These are phyloP conservation scores for Popillia japonica DNA, from an alignment of 1,140 invertebrate genomes.

Conservation along the genomic window DNA sequence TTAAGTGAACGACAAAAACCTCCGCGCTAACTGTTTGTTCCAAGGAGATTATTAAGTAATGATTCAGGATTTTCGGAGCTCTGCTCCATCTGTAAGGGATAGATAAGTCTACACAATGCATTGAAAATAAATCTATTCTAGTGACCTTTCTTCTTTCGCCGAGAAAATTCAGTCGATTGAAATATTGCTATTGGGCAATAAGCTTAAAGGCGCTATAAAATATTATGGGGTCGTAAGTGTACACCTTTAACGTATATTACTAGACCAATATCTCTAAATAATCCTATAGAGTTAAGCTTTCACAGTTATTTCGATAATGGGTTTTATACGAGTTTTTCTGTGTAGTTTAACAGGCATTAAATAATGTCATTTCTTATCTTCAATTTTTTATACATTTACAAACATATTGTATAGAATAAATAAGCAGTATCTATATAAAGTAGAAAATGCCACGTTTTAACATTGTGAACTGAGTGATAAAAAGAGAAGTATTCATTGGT, in stretches of 20 bases:
- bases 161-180: background rate
- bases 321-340: too few relatives aligned
- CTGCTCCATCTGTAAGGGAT: background rate
- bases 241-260: background rate
- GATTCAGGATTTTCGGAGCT: slow-evolving; percentile 2
- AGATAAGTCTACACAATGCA: slow-evolving; percentile 20
- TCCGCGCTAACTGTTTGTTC: slow-evolving; percentile 16
- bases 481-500: too few relatives aligned
- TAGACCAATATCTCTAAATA: background rate
- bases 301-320: too few relatives aligned
- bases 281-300: too few relatives aligned
- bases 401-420: too few relatives aligned
- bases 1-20: slow-evolving; percentile 20
- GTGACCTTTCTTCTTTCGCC: background rate
- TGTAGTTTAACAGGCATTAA: too few relatives aligned
- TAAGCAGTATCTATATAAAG: too few relatives aligned
- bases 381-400: too few relatives aligned
- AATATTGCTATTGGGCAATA: background rate
- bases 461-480: too few relatives aligned
- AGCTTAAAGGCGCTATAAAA: background rate
- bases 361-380: too few relatives aligned
- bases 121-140: slow-evolving; percentile 6
- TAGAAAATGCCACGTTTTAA: too few relatives aligned
- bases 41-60: slow-evolving; percentile 28
- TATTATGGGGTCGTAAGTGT: background rate